Percentiles rank a stretch among this genome's conserved stretches.
Conservation (phyloP, 2,113 vertebrate species). For the Tricholaema leucomelas region DNA sequence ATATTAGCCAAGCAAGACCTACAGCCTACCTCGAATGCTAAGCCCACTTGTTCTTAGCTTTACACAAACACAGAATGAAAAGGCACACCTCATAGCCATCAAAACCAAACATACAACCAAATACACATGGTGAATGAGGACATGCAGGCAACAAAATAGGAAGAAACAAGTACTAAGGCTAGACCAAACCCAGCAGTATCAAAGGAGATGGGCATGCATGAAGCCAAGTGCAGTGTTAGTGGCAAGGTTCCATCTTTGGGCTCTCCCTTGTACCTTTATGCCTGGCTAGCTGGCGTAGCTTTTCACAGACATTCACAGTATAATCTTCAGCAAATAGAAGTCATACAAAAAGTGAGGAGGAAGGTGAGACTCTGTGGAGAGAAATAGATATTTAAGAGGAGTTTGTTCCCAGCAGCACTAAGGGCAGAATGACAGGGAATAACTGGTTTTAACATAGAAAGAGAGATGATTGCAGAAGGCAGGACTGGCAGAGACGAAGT, state of each 20-base stretch:
- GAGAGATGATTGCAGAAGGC: no score
- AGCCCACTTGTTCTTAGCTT: neutral
- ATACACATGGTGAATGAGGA: neutral
- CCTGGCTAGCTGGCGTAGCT: neutral
- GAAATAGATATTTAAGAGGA: no score
- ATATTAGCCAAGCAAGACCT: neutral
- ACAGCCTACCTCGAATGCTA: neutral
- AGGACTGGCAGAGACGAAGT: no score
- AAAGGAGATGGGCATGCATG: accelerated
- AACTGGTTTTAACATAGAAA: no score
- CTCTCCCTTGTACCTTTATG: accelerated
- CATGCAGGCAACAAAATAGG: neutral
- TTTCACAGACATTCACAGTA: neutral
- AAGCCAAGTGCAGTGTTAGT: neutral
- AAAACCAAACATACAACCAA: neutral
- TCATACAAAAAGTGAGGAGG: no score
- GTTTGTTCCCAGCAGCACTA: no score
- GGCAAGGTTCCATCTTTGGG: neutral
- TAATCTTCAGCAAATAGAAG: no score
- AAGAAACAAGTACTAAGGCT: neutral
- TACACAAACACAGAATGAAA: neutral
- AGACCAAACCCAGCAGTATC: neutral
- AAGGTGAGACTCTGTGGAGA: no score
- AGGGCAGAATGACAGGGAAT: no score
- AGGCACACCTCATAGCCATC: neutral